Conservation (phyloP, 2,888 invertebrate species). For the Amphimallon solstitiale region DNA sequence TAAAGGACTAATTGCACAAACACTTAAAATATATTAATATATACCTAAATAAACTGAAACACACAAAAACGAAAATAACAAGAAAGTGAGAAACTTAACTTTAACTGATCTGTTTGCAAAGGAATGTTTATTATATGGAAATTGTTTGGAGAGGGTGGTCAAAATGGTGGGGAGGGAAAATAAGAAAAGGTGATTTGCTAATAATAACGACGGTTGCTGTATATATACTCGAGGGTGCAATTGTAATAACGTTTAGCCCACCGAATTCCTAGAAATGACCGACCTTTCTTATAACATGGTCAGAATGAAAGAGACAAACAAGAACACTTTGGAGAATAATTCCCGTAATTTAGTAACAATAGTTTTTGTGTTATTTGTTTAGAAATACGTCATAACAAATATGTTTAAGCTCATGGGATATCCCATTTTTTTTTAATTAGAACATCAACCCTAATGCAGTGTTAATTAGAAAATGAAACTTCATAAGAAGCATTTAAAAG, state of each 20-base stretch:
- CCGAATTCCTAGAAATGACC: slow-evolving; percentile 18
- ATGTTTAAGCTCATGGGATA: too few relatives aligned
- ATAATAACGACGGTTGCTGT: not conserved
- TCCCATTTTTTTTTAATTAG: too few relatives aligned
- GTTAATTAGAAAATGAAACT: too few relatives aligned
- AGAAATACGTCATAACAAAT: too few relatives aligned
- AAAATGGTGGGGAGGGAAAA: too few relatives aligned
- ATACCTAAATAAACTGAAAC: slow-evolving; percentile 23
- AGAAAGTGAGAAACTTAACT: too few relatives aligned
- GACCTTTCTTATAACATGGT: slow-evolving; percentile 1
- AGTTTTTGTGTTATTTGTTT: too few relatives aligned
- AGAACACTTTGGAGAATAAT: not conserved
- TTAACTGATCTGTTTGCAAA: not conserved
- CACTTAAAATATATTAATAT: slow-evolving; percentile 12
- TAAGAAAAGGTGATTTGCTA: slow-evolving; percentile 8
- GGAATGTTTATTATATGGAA: slow-evolving; percentile 4
- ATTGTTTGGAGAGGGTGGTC: not conserved
- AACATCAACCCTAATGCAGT: too few relatives aligned
- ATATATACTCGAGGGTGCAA: slow-evolving; percentile 15
- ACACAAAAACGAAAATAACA: slow-evolving; percentile 23
- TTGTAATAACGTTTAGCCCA: slow-evolving; percentile 23
- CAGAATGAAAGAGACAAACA: not conserved
- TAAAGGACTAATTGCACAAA: slow-evolving; percentile 26
- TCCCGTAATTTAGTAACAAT: too few relatives aligned
- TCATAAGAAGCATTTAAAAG: too few relatives aligned